Evolutionary conservation across 2,888 invertebrate species (phyloP).

Genomic region (Aspidiotus rigidus): DNA sequence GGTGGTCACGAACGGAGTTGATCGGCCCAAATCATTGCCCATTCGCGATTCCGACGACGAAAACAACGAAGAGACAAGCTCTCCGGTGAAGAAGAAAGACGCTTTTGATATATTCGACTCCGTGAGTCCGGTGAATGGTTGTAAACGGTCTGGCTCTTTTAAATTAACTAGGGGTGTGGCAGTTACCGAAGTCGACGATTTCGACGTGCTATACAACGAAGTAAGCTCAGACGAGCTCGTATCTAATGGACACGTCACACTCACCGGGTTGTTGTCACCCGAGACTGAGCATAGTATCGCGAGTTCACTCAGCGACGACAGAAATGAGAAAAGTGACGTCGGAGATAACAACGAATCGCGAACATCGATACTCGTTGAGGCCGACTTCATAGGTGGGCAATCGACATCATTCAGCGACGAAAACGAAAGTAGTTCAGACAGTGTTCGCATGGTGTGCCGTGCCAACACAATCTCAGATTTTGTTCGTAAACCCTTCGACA

Average conservation of each 20-base stretch:
- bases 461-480: neutral
- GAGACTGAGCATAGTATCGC: neutral
- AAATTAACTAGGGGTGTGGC: neutral
- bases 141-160: neutral
- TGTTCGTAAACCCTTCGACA: neutral
- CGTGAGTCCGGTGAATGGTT: neutral
- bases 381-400: too few species aligned
- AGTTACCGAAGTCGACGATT: conserved; percentile 23
- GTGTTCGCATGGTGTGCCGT: too few species aligned
- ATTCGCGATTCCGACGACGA: conserved; percentile 8
- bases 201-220: conserved; percentile 19
- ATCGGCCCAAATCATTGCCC: neutral
- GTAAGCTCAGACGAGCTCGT: neutral
- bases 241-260: neutral
- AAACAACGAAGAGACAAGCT: neutral
- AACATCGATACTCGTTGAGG: too few species aligned
- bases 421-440: too few species aligned
- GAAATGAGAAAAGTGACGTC: neutral
- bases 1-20: neutral
- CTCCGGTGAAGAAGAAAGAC: neutral
- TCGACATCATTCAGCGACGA: too few species aligned
- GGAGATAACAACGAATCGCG: neutral
- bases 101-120: neutral
- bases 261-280: neutral
- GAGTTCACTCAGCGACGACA: neutral